Evolutionary conservation across 2,888 invertebrate species (phyloP).

Genomic region (Stictocephala bisonia): DNA sequence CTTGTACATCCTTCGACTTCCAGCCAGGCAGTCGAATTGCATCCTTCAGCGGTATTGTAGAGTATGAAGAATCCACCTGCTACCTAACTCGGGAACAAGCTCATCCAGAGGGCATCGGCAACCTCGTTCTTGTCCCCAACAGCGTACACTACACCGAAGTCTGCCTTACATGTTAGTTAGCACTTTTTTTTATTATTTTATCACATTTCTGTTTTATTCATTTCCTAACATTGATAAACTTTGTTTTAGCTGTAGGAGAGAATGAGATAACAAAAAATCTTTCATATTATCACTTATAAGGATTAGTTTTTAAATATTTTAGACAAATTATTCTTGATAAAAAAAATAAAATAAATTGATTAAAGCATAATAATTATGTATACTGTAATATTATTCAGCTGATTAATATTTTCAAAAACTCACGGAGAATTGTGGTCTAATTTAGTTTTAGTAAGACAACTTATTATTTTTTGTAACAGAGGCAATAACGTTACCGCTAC

Average conservation of each 20-base stretch:
- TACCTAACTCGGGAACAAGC: constrained; percentile 88
- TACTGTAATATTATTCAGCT: background rate
- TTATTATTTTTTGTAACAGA: too few relatives aligned
- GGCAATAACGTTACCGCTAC: too few relatives aligned
- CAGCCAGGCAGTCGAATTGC: constrained; percentile 89
- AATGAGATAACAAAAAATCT: background rate
- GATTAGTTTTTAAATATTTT: too few relatives aligned
- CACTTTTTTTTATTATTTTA: too few relatives aligned
- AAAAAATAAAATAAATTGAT: too few relatives aligned
- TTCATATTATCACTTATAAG: too few relatives aligned
- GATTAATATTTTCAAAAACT: background rate
- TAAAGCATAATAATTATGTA: too few relatives aligned
- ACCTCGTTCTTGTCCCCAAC: constrained; percentile 88
- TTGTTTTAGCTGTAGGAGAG: background rate
- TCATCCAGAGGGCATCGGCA: constrained; percentile 88
- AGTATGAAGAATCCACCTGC: constrained; percentile 90
- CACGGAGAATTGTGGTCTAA: too few relatives aligned
- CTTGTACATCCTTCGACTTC: constrained; percentile 91
- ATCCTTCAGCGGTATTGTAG: constrained; percentile 82
- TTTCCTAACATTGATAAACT: constrained; percentile 26
- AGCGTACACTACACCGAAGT: constrained; percentile 92
- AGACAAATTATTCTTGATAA: too few relatives aligned
- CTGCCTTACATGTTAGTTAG: constrained; percentile 84
- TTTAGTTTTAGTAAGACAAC: too few relatives aligned
- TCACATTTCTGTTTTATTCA: constrained; percentile 19